phyloP scores from a whole-genome alignment of 1,140 invertebrate genomes.

The Brachionus koreanus region DNA sequence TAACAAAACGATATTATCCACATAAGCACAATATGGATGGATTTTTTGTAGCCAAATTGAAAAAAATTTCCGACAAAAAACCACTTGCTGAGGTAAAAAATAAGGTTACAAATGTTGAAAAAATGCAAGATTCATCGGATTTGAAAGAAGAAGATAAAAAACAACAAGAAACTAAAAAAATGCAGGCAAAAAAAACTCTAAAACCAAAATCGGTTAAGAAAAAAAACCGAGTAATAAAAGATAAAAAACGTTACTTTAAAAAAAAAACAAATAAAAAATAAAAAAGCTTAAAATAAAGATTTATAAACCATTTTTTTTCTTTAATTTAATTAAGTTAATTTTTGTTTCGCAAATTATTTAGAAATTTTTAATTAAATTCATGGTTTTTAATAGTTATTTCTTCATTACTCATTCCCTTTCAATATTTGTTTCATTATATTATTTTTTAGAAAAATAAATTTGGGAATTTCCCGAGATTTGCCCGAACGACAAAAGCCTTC shows the following conservation, averaged over 20 bases:
- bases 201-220: slow-evolving; percentile 31
- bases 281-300: not conserved
- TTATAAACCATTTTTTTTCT: not conserved
- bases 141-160: not conserved
- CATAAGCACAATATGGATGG: slow-evolving; percentile 99
- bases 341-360: not conserved
- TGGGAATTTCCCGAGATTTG: too few relatives aligned
- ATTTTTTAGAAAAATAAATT: too few relatives aligned
- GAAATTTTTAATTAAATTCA: too few relatives aligned
- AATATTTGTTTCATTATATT: too few relatives aligned
- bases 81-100: slow-evolving; percentile 11
- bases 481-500: too few relatives aligned
- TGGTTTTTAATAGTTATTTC: too few relatives aligned
- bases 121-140: not conserved
- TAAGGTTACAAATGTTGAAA: not conserved
- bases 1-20: slow-evolving; percentile 87
- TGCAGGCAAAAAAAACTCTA: not conserved
- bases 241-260: slow-evolving; percentile 41
- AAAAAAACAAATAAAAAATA: slow-evolving; percentile 32
- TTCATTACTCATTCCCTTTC: too few relatives aligned
- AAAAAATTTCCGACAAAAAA: slow-evolving; percentile 75
- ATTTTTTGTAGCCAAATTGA: slow-evolving; percentile 97
- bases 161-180: not conserved
- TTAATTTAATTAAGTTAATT: not conserved
- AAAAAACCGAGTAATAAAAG: slow-evolving; percentile 27